Percentiles rank a stretch among this genome's conserved stretches.
Evolutionary conservation across 2,888 invertebrate genomes (phyloP).

Genomic region (Nowickia ferox): DNA sequence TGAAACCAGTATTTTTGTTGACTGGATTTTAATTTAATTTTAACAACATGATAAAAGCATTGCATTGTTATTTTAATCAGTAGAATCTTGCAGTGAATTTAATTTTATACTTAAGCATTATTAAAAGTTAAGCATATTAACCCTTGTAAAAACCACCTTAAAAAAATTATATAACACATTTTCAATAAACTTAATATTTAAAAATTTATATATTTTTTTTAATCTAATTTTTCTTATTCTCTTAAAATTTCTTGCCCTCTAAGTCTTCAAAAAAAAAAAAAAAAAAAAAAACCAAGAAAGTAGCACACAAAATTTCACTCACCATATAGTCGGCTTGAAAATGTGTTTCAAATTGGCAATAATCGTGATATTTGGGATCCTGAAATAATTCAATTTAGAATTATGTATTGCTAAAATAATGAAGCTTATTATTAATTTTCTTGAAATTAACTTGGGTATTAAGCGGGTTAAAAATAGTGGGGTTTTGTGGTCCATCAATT

Average conservation of each 20-base stretch:
- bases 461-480: constrained; percentile 31
- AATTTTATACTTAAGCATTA: constrained; percentile 10
- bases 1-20: constrained; percentile 34
- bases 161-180: not conserved
- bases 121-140: constrained; percentile 10
- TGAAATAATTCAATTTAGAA: constrained; percentile 32
- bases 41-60: constrained; percentile 26
- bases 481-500: constrained; percentile 8
- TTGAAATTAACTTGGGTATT: not conserved
- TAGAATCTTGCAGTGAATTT: constrained; percentile 21
- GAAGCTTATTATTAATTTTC: not conserved
- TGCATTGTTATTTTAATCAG: constrained; percentile 36
- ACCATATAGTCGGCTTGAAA: constrained; percentile 15
- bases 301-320: constrained; percentile 7
- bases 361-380: constrained; percentile 29
- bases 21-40: constrained; percentile 23
- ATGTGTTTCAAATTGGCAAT: constrained; percentile 18
- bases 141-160: not conserved
- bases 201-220: too few relatives aligned
- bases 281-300: not conserved
- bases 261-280: not conserved
- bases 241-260: not conserved
- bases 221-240: too few relatives aligned
- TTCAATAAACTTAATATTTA: too few relatives aligned
- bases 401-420: not conserved